phyloP scores from a whole-genome alignment of 2,113 vertebrate species.

The Eira barbara region DNA sequence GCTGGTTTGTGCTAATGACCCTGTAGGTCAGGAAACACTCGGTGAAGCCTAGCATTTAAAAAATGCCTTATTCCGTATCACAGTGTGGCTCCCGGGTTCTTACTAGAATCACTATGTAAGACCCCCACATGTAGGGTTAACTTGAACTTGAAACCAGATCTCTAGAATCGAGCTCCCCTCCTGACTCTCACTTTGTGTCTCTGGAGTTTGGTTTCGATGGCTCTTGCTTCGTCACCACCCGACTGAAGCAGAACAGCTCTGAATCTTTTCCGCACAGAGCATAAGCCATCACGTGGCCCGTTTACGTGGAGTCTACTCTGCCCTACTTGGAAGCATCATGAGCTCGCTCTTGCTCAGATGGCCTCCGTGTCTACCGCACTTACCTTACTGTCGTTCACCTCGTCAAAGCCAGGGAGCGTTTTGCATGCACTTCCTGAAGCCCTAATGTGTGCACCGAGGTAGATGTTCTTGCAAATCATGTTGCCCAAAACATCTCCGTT shows the following conservation, averaged over 20 bases:
- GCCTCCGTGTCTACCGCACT: not conserved
- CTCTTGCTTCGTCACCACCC: not conserved
- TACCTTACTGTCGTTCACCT: not conserved
- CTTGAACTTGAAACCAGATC: not conserved
- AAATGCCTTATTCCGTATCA: not conserved
- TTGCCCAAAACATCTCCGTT: rapidly evolving
- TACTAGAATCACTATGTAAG: not conserved
- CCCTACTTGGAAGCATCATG: not conserved
- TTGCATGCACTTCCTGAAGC: not conserved
- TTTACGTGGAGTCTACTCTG: not conserved
- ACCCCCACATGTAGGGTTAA: not conserved
- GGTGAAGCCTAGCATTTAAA: not conserved
- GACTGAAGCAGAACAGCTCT: not conserved
- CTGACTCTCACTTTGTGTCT: not conserved
- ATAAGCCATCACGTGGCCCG: rapidly evolving
- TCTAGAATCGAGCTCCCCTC: not conserved
- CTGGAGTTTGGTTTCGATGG: not conserved
- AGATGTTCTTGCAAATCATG: not conserved
- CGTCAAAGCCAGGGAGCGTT: not conserved
- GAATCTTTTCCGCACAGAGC: not conserved
- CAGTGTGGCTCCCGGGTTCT: not conserved
- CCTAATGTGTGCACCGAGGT: not conserved
- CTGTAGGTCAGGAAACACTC: not conserved
- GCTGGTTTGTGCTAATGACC: not conserved
- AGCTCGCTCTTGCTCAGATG: not conserved